phyloP scores from a whole-genome alignment of 2,797 vertebrate species.

The Malacoctenus gilli region DNA sequence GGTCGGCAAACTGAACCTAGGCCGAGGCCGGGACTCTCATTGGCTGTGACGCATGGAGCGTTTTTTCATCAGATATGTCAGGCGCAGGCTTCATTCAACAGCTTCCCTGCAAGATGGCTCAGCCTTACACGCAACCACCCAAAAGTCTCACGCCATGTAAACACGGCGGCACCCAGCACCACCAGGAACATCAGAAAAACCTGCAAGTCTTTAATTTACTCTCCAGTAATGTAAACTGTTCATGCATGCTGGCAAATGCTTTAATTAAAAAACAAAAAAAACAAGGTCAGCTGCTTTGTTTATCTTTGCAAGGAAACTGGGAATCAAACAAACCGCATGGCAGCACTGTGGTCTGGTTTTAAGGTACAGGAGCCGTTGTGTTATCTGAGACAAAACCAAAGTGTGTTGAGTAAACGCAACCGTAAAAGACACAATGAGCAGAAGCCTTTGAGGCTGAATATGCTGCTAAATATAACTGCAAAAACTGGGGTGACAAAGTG shows the following conservation, averaged over 20 bases:
- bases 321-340: too few species aligned
- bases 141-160: constrained; percentile 62
- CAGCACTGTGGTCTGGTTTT: too few species aligned
- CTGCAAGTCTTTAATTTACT: constrained; percentile 11
- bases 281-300: too few species aligned
- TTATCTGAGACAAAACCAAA: too few species aligned
- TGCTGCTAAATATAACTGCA: too few species aligned
- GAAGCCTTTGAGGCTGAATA: background rate
- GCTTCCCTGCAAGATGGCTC: constrained; percentile 33
- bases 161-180: constrained; percentile 18
- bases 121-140: constrained; percentile 62
- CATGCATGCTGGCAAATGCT: too few species aligned
- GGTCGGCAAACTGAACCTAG: constrained; percentile 34
- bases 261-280: too few species aligned
- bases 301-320: too few species aligned
- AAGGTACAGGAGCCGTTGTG: too few species aligned
- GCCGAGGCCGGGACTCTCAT: constrained; percentile 38
- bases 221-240: constrained; percentile 12
- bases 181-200: background rate
- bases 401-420: background rate
- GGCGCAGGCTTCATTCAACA: constrained; percentile 66
- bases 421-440: background rate
- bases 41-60: constrained; percentile 51
- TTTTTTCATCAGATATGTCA: constrained; percentile 62
- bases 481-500: too few species aligned